phyloP scores from a whole-genome alignment of 2,113 vertebrate genomes.

The Anolis sagrei region DNA sequence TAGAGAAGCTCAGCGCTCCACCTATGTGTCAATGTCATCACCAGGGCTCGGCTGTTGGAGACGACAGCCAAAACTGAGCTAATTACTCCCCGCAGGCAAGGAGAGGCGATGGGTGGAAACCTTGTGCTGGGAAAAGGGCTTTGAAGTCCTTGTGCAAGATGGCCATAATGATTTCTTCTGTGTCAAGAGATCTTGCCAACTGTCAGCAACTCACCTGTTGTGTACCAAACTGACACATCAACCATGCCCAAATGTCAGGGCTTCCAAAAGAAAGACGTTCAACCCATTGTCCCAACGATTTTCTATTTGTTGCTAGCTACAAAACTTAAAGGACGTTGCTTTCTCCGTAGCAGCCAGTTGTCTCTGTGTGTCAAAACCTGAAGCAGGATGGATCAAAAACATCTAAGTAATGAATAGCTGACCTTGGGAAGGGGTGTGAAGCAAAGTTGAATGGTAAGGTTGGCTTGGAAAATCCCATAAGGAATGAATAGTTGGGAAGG shows the following conservation, averaged over 20 bases:
- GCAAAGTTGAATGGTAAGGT: no score
- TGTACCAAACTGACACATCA: not conserved
- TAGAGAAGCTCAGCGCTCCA: not conserved
- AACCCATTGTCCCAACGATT: not conserved
- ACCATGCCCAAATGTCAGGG: not conserved
- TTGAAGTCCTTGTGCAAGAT: not conserved
- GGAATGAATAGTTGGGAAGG: no score
- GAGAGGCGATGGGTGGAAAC: not conserved
- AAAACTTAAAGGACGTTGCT: no score
- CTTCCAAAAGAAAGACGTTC: not conserved
- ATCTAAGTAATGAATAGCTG: no score
- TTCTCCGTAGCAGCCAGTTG: no score
- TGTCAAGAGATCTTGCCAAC: not conserved
- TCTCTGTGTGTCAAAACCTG: no score
- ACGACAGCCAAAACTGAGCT: not conserved
- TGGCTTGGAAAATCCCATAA: no score
- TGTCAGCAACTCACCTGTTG: not conserved
- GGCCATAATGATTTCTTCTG: not conserved
- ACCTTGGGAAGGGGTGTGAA: no score
- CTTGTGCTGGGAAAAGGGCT: fast-evolving
- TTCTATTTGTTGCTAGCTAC: no score
- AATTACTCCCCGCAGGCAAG: not conserved
- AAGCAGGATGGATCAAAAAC: no score
- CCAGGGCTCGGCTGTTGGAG: not conserved
- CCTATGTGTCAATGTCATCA: not conserved